Evolutionary conservation across 2,888 invertebrate species (phyloP).

Genomic region (Chymomyza procnemis): DNA sequence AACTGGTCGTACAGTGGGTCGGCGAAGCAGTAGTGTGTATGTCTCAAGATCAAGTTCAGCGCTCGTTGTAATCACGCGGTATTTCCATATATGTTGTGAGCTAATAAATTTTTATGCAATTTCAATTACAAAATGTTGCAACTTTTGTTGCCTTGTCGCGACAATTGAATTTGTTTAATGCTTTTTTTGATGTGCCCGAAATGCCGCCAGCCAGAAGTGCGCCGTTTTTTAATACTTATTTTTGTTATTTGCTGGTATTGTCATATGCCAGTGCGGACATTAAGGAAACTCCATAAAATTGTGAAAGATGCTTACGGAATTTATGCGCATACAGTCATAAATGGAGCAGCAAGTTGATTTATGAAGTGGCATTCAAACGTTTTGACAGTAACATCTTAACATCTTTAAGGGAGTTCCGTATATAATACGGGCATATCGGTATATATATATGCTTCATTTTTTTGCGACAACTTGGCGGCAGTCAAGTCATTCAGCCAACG

Average conservation of each 20-base stretch:
- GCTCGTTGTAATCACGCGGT: conserved; percentile 41
- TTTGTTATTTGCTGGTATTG: background rate
- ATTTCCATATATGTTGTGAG: conserved; percentile 60
- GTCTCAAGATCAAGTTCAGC: conserved; percentile 72
- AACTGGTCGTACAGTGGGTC: conserved; percentile 40
- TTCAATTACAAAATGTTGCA: conserved; percentile 39
- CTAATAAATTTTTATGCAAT: conserved; percentile 41
- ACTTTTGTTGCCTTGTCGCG: conserved; percentile 13
- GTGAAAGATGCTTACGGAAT: background rate
- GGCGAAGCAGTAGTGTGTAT: conserved; percentile 15
- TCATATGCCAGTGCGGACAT: background rate
- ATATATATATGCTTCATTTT: conserved; percentile 33
- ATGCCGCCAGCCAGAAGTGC: background rate
- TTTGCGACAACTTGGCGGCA: conserved; percentile 22
- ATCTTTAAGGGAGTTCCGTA: conserved; percentile 22
- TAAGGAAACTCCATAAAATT: background rate
- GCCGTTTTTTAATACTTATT: too few species aligned
- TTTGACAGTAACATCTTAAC: conserved; percentile 50
- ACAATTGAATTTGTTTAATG: conserved; percentile 15
- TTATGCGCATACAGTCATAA: conserved; percentile 43
- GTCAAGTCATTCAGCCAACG: background rate
- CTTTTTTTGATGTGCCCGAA: conserved; percentile 2
- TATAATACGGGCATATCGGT: conserved; percentile 51
- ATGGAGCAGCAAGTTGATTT: conserved; percentile 56
- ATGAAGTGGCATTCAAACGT: conserved; percentile 58